Percentiles rank a stretch among this genome's conserved stretches.
These are phyloP conservation scores for Xanthia icteritia DNA, from an alignment of 2,888 invertebrate genomes.

Conservation along the genomic window DNA sequence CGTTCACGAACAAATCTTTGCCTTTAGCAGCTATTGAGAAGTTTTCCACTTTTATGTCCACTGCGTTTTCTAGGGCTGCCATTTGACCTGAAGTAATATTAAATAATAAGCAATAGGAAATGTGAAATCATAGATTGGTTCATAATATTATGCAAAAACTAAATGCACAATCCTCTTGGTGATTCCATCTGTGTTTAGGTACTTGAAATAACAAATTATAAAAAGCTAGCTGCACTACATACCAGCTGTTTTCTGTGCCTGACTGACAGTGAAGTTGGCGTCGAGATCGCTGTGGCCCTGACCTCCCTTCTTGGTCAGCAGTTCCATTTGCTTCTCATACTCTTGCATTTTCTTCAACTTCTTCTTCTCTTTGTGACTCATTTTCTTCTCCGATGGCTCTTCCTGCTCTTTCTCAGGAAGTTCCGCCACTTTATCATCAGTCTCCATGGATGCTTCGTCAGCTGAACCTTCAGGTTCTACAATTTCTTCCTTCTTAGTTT, in stretches of 20 bases:
- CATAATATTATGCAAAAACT: constrained; percentile 2
- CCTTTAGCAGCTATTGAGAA: constrained; percentile 99
- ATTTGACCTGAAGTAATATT: constrained; percentile 90
- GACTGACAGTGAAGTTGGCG: constrained; percentile 98
- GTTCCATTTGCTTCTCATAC: constrained; percentile 96
- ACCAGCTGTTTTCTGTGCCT: constrained; percentile 93
- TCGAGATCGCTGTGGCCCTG: constrained; percentile 97
- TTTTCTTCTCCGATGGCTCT: constrained; percentile 92
- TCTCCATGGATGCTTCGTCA: constrained; percentile 73
- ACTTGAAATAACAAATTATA: neutral
- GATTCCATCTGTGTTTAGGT: neutral
- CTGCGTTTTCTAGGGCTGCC: constrained; percentile 96
- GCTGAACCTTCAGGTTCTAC: constrained; percentile 70
- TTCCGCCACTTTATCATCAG: constrained; percentile 77
- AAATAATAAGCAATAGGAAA: neutral
- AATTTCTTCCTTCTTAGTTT: constrained; percentile 67
- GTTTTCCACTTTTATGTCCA: constrained; percentile 99
- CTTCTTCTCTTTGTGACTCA: constrained; percentile 97
- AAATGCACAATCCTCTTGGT: neutral
- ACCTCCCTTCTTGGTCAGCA: constrained; percentile 96
- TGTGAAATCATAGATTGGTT: neutral
- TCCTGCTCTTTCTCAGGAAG: constrained; percentile 71
- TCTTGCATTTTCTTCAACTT: constrained; percentile 97
- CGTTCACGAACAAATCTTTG: constrained; percentile 99
- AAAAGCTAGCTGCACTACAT: constrained; percentile 50